Evolutionary conservation across 2,797 vertebrate genomes (phyloP).

Genomic region (Spheniscus humboldti): DNA sequence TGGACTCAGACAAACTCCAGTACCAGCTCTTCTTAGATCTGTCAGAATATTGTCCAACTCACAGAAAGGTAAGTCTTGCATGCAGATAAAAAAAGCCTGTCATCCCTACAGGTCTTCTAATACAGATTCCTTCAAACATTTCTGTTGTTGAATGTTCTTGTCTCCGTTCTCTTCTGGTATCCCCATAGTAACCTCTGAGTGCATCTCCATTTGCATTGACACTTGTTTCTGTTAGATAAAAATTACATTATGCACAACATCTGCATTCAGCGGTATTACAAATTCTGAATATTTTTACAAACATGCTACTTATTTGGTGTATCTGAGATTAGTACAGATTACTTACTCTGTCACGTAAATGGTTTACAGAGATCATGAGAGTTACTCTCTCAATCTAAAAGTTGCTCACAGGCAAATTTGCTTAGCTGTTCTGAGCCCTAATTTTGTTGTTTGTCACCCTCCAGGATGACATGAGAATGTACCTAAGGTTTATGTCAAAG

Average conservation of each 20-base stretch:
- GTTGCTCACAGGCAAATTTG: not conserved
- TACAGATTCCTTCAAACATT: not conserved
- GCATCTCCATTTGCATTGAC: not conserved
- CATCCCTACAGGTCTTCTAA: not conserved
- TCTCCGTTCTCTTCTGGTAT: not conserved
- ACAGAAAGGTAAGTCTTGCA: not conserved
- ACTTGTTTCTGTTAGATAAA: constrained; percentile 12
- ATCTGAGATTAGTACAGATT: not conserved
- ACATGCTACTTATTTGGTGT: not conserved
- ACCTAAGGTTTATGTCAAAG: not conserved
- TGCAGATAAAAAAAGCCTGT: not conserved
- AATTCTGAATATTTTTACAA: not conserved
- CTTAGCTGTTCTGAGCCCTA: not conserved
- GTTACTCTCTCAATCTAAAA: not conserved
- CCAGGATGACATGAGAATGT: not conserved
- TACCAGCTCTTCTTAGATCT: not conserved
- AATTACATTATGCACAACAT: not conserved
- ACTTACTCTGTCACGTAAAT: not conserved
- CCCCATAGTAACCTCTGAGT: not conserved
- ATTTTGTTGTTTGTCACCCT: not conserved
- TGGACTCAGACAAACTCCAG: not conserved
- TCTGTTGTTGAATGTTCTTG: not conserved
- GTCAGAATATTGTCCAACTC: not conserved
- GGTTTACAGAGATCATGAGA: not conserved
- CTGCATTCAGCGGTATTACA: not conserved